phyloP scores from a whole-genome alignment of 2,888 invertebrate species.

The Ptychoptera albimana region DNA sequence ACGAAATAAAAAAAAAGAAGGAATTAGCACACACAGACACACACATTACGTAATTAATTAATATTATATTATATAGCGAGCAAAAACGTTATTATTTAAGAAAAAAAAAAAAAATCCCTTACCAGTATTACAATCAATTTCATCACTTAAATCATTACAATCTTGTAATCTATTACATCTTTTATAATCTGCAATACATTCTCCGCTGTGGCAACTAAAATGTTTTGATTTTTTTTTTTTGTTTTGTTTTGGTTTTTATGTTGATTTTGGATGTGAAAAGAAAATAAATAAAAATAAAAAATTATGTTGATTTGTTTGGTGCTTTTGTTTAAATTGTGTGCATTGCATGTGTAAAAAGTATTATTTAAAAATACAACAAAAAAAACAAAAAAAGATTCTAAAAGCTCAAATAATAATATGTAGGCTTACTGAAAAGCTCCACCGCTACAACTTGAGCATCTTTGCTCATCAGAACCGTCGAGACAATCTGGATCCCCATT shows the following conservation, averaged over 20 bases:
- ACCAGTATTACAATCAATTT: constrained; percentile 32
- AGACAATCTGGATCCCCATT: constrained; percentile 32
- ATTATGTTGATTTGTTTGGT: no score
- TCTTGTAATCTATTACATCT: constrained; percentile 39
- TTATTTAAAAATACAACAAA: constrained; percentile 1
- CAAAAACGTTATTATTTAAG: no score
- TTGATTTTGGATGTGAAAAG: neutral
- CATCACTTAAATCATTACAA: constrained; percentile 45
- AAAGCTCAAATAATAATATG: constrained; percentile 2
- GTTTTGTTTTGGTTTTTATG: neutral
- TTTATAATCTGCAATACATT: constrained; percentile 40
- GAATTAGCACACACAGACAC: no score
- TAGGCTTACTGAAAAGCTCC: constrained; percentile 29
- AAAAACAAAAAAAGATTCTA: constrained; percentile 4
- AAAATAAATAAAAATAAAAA: constrained; percentile 3
- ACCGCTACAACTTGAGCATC: constrained; percentile 28
- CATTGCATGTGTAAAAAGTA: neutral
- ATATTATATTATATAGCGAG: no score
- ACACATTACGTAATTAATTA: no score
- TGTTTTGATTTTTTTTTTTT: constrained; percentile 6
- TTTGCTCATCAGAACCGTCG: constrained; percentile 45
- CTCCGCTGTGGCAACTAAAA: constrained; percentile 38
- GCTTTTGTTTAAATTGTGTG: no score
- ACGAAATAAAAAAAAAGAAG: no score
- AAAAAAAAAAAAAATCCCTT: neutral